These are phyloP conservation scores for Nephila pilipes DNA, from an alignment of 1,140 invertebrate genomes.

Conservation along the genomic window DNA sequence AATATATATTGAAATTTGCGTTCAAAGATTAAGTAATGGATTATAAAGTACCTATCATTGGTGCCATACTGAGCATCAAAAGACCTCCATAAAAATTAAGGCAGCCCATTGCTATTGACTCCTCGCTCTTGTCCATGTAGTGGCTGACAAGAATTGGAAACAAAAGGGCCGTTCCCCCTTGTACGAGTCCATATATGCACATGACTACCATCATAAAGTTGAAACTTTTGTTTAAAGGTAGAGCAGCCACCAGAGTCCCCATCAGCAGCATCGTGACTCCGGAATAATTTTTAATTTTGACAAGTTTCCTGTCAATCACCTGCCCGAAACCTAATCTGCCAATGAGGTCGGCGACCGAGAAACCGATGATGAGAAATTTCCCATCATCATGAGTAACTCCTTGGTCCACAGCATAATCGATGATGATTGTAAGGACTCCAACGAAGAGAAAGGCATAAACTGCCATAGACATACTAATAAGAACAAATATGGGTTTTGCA, in stretches of 20 bases:
- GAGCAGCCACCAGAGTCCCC: slow-evolving; percentile 21
- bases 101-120: slow-evolving; percentile 73
- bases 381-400: slow-evolving; percentile 62
- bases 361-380: slow-evolving; percentile 74
- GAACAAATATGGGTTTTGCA: slow-evolving; percentile 67
- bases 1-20: too few relatives aligned
- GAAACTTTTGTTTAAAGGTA: slow-evolving; percentile 62
- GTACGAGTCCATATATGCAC: slow-evolving; percentile 62
- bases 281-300: slow-evolving; percentile 66
- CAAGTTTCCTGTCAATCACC: slow-evolving; percentile 52
- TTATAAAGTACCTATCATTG: slow-evolving; percentile 66
- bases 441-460: slow-evolving; percentile 72
- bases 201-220: slow-evolving; percentile 54
- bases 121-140: slow-evolving; percentile 67
- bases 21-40: background rate
- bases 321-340: slow-evolving; percentile 75
- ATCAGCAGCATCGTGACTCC: slow-evolving; percentile 46
- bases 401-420: slow-evolving; percentile 77
- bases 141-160: slow-evolving; percentile 56
- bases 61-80: slow-evolving; percentile 60
- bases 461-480: slow-evolving; percentile 65
- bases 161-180: slow-evolving; percentile 71
- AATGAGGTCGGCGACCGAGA: slow-evolving; percentile 75
- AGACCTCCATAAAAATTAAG: slow-evolving; percentile 71
- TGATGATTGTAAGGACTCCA: slow-evolving; percentile 75